Conservation (phyloP, 2,888 invertebrate species). For the Cerastis leucographa region DNA sequence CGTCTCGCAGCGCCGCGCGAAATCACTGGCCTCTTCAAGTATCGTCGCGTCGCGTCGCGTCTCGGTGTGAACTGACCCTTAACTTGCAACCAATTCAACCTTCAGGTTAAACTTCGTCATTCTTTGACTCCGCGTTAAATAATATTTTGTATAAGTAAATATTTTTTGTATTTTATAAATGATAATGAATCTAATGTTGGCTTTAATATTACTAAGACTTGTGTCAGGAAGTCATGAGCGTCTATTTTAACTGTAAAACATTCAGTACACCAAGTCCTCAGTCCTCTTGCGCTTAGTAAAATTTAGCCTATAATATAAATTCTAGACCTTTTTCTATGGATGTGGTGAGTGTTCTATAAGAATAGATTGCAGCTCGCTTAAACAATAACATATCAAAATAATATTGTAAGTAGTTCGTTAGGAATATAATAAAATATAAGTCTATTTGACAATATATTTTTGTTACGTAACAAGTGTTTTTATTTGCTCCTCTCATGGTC, state of each 20-base stretch:
- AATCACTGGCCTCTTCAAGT: too few relatives aligned
- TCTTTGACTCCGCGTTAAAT: background rate
- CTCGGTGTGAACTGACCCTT: too few relatives aligned
- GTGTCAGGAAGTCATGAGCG: background rate
- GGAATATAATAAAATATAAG: background rate
- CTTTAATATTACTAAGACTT: background rate
- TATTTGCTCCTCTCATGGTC: background rate
- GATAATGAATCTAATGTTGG: background rate
- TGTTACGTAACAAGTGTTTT: conserved; percentile 19
- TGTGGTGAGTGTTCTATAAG: background rate
- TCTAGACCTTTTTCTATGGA: background rate
- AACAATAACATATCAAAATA: conserved; percentile 33
- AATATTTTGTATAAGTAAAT: background rate
- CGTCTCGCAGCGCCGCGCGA: too few relatives aligned
- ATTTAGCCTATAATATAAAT: background rate
- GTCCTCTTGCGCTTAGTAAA: background rate
- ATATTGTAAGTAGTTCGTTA: conserved; percentile 11
- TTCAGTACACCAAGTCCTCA: background rate
- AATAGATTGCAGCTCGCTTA: conserved; percentile 10
- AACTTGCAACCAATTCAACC: background rate
- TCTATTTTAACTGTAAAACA: background rate
- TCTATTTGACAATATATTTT: conserved; percentile 38
- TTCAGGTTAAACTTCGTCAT: background rate
- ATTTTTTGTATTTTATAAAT: conserved; percentile 5
- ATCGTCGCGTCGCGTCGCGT: too few relatives aligned